These are phyloP conservation scores for Dicerorhinus sumatrensis DNA, from an alignment of 2,113 vertebrate genomes.

Conservation along the genomic window DNA sequence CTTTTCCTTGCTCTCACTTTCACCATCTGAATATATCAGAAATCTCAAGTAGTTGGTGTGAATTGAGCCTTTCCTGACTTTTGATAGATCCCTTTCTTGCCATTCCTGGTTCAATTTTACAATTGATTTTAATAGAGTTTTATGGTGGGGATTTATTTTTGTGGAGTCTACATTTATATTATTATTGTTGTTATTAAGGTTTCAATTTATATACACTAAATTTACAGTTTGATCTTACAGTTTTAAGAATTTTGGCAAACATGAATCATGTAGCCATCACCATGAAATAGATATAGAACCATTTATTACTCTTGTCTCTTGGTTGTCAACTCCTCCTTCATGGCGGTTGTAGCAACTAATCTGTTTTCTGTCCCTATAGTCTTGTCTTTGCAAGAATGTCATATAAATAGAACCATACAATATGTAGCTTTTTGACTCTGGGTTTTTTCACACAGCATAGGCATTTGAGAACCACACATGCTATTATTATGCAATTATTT, in stretches of 20 bases:
- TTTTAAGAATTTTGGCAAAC: background rate
- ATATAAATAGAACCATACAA: background rate
- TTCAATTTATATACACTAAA: background rate
- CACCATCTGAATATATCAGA: background rate
- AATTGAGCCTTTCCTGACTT: background rate
- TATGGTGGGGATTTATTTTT: background rate
- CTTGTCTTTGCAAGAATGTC: background rate
- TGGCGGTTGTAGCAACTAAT: background rate
- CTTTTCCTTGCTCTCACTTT: background rate
- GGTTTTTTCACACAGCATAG: background rate
- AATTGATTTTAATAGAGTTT: background rate
- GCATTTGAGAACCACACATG: background rate
- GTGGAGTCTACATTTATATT: background rate
- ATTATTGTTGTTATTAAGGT: background rate
- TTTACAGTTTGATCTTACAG: background rate
- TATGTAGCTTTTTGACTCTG: background rate
- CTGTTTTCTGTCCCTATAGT: background rate
- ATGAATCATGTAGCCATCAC: background rate
- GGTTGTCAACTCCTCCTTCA: background rate
- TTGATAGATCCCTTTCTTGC: background rate
- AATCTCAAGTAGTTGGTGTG: background rate
- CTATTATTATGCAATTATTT: background rate
- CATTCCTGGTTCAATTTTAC: background rate
- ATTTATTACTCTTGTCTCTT: background rate
- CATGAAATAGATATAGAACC: background rate